Base-by-base conservation (phyloP, 2,888 invertebrate species). In the Mythimna albipuncta region DNA sequence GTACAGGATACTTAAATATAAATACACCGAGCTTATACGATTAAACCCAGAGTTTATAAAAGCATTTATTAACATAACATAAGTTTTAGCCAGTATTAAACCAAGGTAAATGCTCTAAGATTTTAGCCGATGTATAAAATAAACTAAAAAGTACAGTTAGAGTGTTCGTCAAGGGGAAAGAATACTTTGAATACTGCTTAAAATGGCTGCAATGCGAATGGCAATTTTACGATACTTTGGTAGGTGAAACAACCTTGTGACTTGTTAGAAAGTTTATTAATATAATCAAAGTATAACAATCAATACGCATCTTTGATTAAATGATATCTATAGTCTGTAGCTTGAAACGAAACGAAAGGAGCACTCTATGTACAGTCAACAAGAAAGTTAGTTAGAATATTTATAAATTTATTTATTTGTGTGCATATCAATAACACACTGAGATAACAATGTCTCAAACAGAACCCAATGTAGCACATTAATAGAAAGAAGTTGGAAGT, bases 11-110 rank as follows among this genome's bases (percentile, higher is more conserved):
- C 82, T 81, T 96, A 61, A 95, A 95, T 86, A 32, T 96, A 69
- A 96, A 96, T 84, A 92, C 89, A 55, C 94, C 95, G 26, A 96
- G 95, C 83, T 84, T 94, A 67, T 96, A 96, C 78, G 96, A 96
- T 86, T 93, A 90, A 90, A 88, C 66, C 67, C 38, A 64, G 61
- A n/a, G 59, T 59, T 38, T 35, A 57, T 58, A 26, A 72, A 52
- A 47, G 47, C 21, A 47, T 32, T 41, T 52, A 41, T 54, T 52
- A 59, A 9, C 41, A n/a, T 44, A 50, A 47, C 19, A 35, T 55
- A 32, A n/a, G 41, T 58, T 47, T 58, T 55, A 26, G 13, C 11
- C 38, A 54, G 32, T 69, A 75, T 55, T 80, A 58, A 11, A 47
- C 6, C 47, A 47, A 16, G 47, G 16, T 47, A 47, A 47, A 47